Evolutionary conservation across 2,888 invertebrate genomes (phyloP).

Genomic region (Callosobruchus maculatus): DNA sequence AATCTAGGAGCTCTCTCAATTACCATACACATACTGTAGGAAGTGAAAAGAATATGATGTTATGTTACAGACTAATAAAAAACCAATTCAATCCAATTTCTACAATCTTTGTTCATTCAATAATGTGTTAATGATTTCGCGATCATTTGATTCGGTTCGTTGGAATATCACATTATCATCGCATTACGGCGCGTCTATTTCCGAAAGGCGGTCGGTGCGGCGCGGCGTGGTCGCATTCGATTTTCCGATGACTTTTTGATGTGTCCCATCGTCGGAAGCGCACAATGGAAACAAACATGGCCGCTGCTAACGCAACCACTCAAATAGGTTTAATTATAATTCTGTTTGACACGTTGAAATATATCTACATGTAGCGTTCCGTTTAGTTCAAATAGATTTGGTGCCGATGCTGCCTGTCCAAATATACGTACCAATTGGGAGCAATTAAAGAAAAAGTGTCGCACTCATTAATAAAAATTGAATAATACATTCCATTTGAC

Average conservation of each 20-base stretch:
- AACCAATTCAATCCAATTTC: no score
- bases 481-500: not conserved
- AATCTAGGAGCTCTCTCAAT: no score
- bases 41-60: no score
- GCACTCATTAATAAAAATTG: not conserved
- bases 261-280: not conserved
- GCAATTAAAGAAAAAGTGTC: not conserved
- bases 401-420: not conserved
- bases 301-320: not conserved
- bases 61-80: no score
- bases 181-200: not conserved
- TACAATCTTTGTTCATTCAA: not conserved
- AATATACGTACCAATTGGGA: not conserved
- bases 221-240: not conserved
- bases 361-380: not conserved
- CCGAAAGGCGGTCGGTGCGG: not conserved
- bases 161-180: not conserved
- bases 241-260: not conserved
- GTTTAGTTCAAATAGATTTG: not conserved
- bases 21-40: no score
- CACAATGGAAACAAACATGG: not conserved
- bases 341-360: not conserved
- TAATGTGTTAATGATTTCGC: not conserved
- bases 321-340: not conserved
- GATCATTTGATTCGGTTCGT: not conserved